Base-by-base conservation (phyloP, 2,113 vertebrate species). In the Spea multiplicata region DNA sequence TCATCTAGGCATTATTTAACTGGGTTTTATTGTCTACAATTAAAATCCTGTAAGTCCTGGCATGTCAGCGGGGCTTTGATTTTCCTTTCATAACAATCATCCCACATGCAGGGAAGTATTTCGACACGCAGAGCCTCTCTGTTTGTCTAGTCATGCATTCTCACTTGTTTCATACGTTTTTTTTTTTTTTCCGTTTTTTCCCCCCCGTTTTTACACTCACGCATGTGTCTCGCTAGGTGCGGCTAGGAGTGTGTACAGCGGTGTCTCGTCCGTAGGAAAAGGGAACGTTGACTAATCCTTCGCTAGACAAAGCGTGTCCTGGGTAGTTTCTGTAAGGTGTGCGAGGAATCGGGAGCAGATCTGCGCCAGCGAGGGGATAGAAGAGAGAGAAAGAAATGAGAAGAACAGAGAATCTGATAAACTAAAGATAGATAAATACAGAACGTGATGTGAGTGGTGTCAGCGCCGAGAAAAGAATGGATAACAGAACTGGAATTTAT, bases 21-120 rank as follows among this genome's bases (percentile, higher is more conserved):
- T 12, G 10, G 30, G 62, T 79, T 79, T 79, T 59, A 80, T 80
- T 55, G 64, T 73, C 30, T 80, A 30, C 64, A 80, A 80, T 73
- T 73, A 80, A 17, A 73, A 72, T 45, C 3, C 50, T 67, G 49
- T 66, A 55, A 71, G 77, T 73, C 48, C 71, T 80, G 77, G 71
- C 77, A 80, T 73, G 77, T 73, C 71, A 14, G 62, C n/a, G 7
- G 12, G 69, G 50, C 70, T 66, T 57, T 79, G 46, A 61, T 45
- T 78, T 53, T 73, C 6, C 52, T 67, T 73, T 59, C 64, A 66
- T 72, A 67, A 66, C 64, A 59, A 66, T 73, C 62, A 73, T 57
- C 64, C 12, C 71, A 59, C 71, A 59, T 66, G n/a, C 5, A 44
- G 53, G 66, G 49, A 66, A 79, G 66, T 14, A 71, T 66, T 66